Percentiles rank a stretch among this genome's conserved stretches.
phyloP scores from a whole-genome alignment of 2,888 invertebrate species.

The Deilephila porcellus region DNA sequence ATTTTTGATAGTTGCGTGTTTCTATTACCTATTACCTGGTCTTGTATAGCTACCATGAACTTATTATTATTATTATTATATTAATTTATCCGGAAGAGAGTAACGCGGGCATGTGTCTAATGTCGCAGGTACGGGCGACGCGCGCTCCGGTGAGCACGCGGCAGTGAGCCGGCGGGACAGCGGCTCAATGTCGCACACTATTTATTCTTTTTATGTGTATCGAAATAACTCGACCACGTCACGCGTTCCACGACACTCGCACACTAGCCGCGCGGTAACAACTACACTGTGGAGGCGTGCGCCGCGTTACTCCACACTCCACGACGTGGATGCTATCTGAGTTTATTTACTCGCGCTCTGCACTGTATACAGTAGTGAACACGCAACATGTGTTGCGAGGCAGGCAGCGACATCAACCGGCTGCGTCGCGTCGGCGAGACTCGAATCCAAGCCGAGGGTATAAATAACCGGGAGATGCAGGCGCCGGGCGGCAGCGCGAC shows the following conservation, averaged over 20 bases:
- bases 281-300: too few relatives aligned
- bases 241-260: constrained; percentile 5
- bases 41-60: too few relatives aligned
- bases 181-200: constrained; percentile 8
- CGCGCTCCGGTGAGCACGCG: not conserved
- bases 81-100: too few relatives aligned
- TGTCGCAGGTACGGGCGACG: not conserved
- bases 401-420: not conserved
- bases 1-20: too few relatives aligned
- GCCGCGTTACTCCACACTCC: too few relatives aligned
- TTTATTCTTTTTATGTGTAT: constrained; percentile 21
- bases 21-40: too few relatives aligned
- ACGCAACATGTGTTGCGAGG: not conserved
- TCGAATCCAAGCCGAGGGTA: not conserved
- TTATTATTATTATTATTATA: too few relatives aligned
- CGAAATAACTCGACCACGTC: constrained; percentile 19
- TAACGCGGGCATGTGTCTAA: not conserved
- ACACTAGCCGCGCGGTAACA: not conserved
- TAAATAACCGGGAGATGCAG: not conserved
- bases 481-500: constrained; percentile 1
- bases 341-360: too few relatives aligned
- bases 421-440: not conserved
- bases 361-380: too few relatives aligned
- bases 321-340: too few relatives aligned
- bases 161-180: not conserved